Evolutionary conservation across 2,888 invertebrate species (phyloP).

Genomic region (Odontocolon sp.): DNA sequence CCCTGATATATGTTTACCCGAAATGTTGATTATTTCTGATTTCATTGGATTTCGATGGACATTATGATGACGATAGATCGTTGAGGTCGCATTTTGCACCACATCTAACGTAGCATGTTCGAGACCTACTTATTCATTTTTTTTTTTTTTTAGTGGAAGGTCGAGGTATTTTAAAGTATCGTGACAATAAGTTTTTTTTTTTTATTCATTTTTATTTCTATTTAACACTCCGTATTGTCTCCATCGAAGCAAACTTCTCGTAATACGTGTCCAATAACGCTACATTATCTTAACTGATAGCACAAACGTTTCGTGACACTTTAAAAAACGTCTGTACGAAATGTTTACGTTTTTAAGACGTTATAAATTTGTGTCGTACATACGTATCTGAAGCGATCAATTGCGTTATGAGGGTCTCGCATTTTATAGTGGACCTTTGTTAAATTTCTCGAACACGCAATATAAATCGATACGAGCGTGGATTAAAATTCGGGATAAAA

Average conservation of each 20-base stretch:
- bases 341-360: too few relatives aligned
- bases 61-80: too few relatives aligned
- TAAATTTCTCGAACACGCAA: too few relatives aligned
- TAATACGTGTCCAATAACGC: conserved; percentile 47
- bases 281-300: conserved; percentile 44
- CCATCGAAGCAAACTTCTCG: conserved; percentile 60
- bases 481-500: conserved; percentile 17
- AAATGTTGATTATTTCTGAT: conserved; percentile 12
- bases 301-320: conserved; percentile 13
- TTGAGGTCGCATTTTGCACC: too few relatives aligned
- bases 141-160: neutral
- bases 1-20: conserved; percentile 14
- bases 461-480: conserved; percentile 6
- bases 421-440: too few relatives aligned
- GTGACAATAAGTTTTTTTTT: conserved; percentile 4
- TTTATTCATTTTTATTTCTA: conserved; percentile 16
- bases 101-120: too few relatives aligned
- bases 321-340: neutral
- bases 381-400: too few relatives aligned
- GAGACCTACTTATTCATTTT: neutral
- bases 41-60: conserved; percentile 21
- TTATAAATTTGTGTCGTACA: neutral
- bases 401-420: neutral
- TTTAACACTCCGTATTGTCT: conserved; percentile 63
- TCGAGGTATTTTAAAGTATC: neutral